A percentile compares a stretch with the other conserved stretches of the same genome.
Evolutionary conservation across 2,888 invertebrate genomes (phyloP).

Genomic region (Sphinx pinastri): DNA sequence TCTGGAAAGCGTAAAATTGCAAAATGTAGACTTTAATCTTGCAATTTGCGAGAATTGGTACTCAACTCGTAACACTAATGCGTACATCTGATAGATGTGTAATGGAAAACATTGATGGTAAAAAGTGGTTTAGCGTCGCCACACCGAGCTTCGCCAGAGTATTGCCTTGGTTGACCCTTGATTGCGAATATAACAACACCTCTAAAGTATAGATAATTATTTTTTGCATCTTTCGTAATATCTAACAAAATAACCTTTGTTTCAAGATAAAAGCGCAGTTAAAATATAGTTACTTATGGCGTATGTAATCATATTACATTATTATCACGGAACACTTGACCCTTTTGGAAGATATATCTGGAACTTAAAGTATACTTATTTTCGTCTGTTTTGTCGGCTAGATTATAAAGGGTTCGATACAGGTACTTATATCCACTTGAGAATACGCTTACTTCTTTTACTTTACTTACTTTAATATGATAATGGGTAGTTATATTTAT

Average conservation of each 20-base stretch:
- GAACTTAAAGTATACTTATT: slow-evolving; percentile 46
- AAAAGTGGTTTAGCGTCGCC: background rate
- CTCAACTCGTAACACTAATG: slow-evolving; percentile 31
- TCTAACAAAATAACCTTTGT: background rate
- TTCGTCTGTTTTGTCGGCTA: slow-evolving; percentile 32
- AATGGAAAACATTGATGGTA: slow-evolving; percentile 49
- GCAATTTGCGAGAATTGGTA: slow-evolving; percentile 50
- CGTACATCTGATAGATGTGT: slow-evolving; percentile 26
- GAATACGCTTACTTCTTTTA: slow-evolving; percentile 35
- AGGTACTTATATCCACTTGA: slow-evolving; percentile 46
- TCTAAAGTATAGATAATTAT: background rate
- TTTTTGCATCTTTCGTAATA: background rate
- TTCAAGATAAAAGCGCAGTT: background rate
- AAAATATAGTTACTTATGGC: background rate
- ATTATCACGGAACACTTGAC: slow-evolving; percentile 49
- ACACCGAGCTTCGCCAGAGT: background rate
- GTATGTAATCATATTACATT: background rate
- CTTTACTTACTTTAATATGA: slow-evolving; percentile 31
- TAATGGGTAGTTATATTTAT: background rate
- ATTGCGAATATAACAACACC: background rate
- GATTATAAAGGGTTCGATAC: slow-evolving; percentile 33
- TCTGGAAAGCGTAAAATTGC: slow-evolving; percentile 63
- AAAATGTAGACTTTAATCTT: slow-evolving; percentile 54
- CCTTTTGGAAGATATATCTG: slow-evolving; percentile 42
- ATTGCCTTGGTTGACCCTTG: background rate